phyloP scores from a whole-genome alignment of 2,113 vertebrate species.

The Zingel zingel region DNA sequence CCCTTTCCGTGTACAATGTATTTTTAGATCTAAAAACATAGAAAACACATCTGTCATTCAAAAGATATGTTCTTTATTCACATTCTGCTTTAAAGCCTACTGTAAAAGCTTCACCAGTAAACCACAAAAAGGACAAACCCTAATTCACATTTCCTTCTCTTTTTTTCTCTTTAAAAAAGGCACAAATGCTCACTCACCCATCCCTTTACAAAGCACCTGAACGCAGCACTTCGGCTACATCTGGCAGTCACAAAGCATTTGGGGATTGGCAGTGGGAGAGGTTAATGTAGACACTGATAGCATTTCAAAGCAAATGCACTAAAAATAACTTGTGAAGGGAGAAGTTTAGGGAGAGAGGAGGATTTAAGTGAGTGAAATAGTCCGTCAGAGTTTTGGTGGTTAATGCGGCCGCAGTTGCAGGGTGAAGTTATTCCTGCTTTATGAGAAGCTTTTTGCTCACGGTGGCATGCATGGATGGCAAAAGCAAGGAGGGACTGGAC shows the following conservation, averaged over 20 bases:
- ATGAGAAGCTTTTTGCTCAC: slow-evolving; percentile 29
- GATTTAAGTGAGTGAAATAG: background rate
- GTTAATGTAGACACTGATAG: slow-evolving; percentile 54
- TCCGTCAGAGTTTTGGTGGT: background rate
- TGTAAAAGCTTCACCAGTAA: slow-evolving; percentile 60
- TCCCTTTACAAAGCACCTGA: slow-evolving; percentile 10
- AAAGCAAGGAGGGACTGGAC: slow-evolving; percentile 28
- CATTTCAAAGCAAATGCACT: slow-evolving; percentile 47
- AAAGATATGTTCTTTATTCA: slow-evolving; percentile 55
- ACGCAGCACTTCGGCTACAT: slow-evolving; percentile 21
- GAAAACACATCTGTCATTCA: slow-evolving; percentile 49
- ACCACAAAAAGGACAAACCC: slow-evolving; percentile 51
- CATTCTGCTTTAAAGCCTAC: slow-evolving; percentile 54
- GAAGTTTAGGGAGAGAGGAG: slow-evolving; percentile 7
- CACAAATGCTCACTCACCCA: background rate
- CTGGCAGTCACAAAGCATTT: slow-evolving; percentile 44
- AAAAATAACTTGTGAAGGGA: slow-evolving; percentile 32
- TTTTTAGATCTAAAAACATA: slow-evolving; percentile 24
- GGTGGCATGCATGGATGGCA: background rate
- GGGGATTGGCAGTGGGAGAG: slow-evolving; percentile 33
- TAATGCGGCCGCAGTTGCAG: slow-evolving; percentile 18
- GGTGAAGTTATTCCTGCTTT: slow-evolving; percentile 16
- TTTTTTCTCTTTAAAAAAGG: slow-evolving; percentile 24
- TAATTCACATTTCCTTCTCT: slow-evolving; percentile 51
- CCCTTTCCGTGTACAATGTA: background rate